phyloP scores from a whole-genome alignment of 30 jellyfish, hydroid and myxozoan species.

The Cassiopea xamachana region DNA sequence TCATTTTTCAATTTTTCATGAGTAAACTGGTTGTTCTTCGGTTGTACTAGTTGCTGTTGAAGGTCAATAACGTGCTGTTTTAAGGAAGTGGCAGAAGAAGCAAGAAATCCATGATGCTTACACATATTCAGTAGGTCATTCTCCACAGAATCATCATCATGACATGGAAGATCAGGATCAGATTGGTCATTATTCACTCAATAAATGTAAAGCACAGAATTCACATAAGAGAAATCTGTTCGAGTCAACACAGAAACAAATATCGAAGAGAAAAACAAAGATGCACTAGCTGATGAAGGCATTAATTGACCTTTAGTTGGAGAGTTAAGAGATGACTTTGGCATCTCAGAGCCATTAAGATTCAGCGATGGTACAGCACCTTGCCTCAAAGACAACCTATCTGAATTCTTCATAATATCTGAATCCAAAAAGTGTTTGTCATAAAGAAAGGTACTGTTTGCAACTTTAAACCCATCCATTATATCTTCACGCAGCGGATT shows the following conservation, averaged over 20 bases:
- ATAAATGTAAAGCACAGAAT: conserved; percentile 24
- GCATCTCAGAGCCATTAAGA: conserved; percentile 23
- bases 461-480: conserved; percentile 53
- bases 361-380: conserved; percentile 51
- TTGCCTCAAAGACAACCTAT: conserved; percentile 25
- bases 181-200: conserved; percentile 5
- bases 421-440: conserved; percentile 29
- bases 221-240: conserved; percentile 31
- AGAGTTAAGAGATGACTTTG: conserved; percentile 25
- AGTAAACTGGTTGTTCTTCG: conserved; percentile 10
- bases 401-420: conserved; percentile 34
- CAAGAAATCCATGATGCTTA: conserved; percentile 22
- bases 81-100: conserved; percentile 24
- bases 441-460: conserved; percentile 44
- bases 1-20: conserved; percentile 20
- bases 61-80: conserved; percentile 21
- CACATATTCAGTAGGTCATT: conserved; percentile 32
- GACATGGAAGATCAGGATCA: conserved; percentile 20
- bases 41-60: conserved; percentile 32
- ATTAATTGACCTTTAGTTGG: conserved; percentile 18
- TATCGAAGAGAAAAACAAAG: not conserved
- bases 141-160: conserved; percentile 15
- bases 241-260: conserved; percentile 9
- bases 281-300: conserved; percentile 37
- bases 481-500: conserved; percentile 35